Evolutionary conservation across 2,113 vertebrate genomes (phyloP), one percentile per base, ranked within the genome.

Genomic region (Toxotes jaculatrix): DNA sequence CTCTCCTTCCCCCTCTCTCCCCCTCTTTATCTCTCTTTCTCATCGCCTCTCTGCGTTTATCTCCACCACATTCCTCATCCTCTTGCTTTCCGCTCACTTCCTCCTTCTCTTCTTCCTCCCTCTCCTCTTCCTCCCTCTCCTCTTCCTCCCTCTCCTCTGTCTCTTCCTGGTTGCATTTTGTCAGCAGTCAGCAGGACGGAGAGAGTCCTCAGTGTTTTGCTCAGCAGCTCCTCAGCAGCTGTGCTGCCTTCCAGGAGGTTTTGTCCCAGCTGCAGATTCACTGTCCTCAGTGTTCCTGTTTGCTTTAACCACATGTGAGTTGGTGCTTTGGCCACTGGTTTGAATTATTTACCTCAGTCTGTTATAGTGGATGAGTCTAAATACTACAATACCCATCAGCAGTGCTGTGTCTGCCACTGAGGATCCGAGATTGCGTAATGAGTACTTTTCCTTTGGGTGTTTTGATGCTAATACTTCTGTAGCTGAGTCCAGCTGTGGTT

Each of bases 21-120:
- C 61, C 65, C 77, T 60, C 77, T 84, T 64, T 90, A 84, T 90
- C 85, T 71, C 67, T 19, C 42, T 56, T 82, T 45, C 77, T 85
- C 80, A 89, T 88, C 86, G 36, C 72, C 83, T 56, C 80, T 53
- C 71, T 55, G 49, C 57, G 38, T 86, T 80, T 87, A 86, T 80
- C 82, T 86, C 76, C 21, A 63, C 68, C 56, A 56, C 86, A 57
- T 62, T 83, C 70, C 27, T 27, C 27, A 27, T 27, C 27, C 27
- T 27, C 27, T 27, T 27, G 27, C 27, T 27, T 27, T 27, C 27
- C 1, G 27, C 27, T 27, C 27, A 27, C 27, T 27, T 27, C 27
- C 27, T 84, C 70, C 38, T 11, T 77, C 45, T 71, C 1, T 64
- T 40, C 71, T 73, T 69, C 77, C 51, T 77, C 65, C 31, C 70